These are phyloP conservation scores for Cephus nigrinus DNA, from an alignment of 2,888 invertebrate species.

Conservation along the genomic window DNA sequence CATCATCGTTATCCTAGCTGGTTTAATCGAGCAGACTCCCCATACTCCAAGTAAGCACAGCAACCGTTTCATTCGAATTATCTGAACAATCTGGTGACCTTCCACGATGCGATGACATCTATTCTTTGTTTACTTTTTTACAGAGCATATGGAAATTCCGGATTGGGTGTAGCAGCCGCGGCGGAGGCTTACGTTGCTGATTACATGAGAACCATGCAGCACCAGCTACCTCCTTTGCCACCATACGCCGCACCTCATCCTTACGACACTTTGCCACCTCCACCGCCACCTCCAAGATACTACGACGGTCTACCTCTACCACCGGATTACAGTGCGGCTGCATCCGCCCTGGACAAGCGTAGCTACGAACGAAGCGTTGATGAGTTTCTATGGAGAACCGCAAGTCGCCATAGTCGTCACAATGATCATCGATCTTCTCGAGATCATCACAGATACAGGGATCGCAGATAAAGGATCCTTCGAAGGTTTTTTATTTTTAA, in stretches of 20 bases:
- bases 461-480: constrained; percentile 68
- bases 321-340: constrained; percentile 77
- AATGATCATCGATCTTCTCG: constrained; percentile 69
- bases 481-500: background rate
- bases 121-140: constrained; percentile 12
- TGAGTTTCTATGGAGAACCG: constrained; percentile 87
- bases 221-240: constrained; percentile 85
- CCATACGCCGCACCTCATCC: constrained; percentile 82
- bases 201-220: constrained; percentile 90
- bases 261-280: constrained; percentile 64
- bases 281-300: constrained; percentile 80
- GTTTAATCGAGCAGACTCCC: constrained; percentile 59
- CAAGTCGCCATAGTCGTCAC: constrained; percentile 72
- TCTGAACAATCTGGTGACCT: background rate
- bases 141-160: constrained; percentile 67
- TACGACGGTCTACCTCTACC: constrained; percentile 81
- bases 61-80: background rate
- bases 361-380: constrained; percentile 91
- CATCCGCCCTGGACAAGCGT: constrained; percentile 76
- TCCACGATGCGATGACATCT: background rate
- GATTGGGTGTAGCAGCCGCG: constrained; percentile 73
- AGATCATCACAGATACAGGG: constrained; percentile 73
- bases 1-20: constrained; percentile 51
- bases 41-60: constrained; percentile 56
- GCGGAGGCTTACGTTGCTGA: constrained; percentile 91